phyloP scores from a whole-genome alignment of 2,113 vertebrate species.

The Prinia subflava region DNA sequence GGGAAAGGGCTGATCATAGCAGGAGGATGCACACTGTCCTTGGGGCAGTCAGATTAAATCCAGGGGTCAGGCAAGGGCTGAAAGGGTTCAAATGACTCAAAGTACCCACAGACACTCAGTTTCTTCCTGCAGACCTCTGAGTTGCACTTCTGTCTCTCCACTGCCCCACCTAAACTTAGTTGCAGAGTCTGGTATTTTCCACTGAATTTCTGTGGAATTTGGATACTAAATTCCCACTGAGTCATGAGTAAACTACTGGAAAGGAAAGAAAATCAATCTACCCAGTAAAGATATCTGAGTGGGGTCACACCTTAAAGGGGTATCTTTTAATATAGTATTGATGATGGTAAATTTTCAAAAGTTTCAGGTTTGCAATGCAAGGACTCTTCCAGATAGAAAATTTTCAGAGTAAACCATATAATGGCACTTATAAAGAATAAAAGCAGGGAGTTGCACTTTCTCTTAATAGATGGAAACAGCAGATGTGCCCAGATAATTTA shows the following conservation, averaged over 20 bases:
- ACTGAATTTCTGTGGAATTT: not conserved
- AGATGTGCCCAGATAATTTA: not conserved
- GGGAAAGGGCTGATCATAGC: fast-evolving
- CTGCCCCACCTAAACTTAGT: not conserved
- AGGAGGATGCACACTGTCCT: not conserved
- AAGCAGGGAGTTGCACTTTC: not conserved
- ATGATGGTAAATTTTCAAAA: not conserved
- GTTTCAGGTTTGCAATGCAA: not conserved
- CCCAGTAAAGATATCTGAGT: not conserved
- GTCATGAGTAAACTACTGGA: not conserved
- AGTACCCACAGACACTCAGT: not conserved
- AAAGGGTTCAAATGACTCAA: not conserved
- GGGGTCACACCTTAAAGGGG: not conserved
- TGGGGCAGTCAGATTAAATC: not conserved
- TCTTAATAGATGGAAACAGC: not conserved
- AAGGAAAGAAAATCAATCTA: not conserved
- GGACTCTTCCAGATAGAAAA: not conserved
- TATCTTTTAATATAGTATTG: not conserved
- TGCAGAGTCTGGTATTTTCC: not conserved
- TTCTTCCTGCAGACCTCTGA: not conserved
- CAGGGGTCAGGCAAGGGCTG: not conserved
- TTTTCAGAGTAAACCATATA: not conserved
- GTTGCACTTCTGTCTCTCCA: not conserved
- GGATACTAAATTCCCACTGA: not conserved
- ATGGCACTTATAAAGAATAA: not conserved